Evolutionary conservation across 2,113 vertebrate species (phyloP).

Genomic region (Tetrao urogallus): DNA sequence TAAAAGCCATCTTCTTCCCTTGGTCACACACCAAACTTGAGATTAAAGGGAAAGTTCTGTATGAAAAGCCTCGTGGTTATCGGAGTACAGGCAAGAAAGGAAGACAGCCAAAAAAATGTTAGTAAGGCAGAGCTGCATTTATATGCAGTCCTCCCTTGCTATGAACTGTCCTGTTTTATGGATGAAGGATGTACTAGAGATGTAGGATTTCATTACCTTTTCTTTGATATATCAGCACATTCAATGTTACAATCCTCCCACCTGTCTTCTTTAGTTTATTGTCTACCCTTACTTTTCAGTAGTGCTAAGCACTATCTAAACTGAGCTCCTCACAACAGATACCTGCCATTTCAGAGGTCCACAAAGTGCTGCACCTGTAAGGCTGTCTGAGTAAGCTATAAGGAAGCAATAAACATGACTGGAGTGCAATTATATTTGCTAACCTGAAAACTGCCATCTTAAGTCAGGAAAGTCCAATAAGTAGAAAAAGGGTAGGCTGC

Average conservation of each 20-base stretch:
- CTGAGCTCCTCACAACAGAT: not conserved
- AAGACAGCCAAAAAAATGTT: not conserved
- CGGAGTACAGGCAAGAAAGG: not conserved
- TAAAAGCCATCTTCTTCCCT: not conserved
- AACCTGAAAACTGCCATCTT: not conserved
- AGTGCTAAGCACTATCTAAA: not conserved
- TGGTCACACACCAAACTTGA: not conserved
- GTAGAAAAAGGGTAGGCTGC: not conserved
- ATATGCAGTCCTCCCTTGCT: constrained; percentile 4
- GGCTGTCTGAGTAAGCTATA: not conserved
- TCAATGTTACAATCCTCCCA: constrained; percentile 35
- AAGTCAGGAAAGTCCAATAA: not conserved
- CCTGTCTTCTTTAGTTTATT: constrained; percentile 34
- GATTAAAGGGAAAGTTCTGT: not conserved
- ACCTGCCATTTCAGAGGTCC: not conserved
- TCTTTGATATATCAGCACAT: constrained; percentile 51
- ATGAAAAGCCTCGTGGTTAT: not conserved
- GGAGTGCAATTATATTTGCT: constrained; percentile 5
- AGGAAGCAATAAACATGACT: constrained; percentile 17
- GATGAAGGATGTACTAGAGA: constrained; percentile 33
- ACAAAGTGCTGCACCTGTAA: not conserved
- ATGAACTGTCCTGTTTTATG: constrained; percentile 22
- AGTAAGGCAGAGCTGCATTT: not conserved
- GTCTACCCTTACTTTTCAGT: not conserved
- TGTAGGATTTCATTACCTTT: not conserved